Conservation (phyloP, 2,888 invertebrate species). For the Teleogryllus oceanicus region DNA sequence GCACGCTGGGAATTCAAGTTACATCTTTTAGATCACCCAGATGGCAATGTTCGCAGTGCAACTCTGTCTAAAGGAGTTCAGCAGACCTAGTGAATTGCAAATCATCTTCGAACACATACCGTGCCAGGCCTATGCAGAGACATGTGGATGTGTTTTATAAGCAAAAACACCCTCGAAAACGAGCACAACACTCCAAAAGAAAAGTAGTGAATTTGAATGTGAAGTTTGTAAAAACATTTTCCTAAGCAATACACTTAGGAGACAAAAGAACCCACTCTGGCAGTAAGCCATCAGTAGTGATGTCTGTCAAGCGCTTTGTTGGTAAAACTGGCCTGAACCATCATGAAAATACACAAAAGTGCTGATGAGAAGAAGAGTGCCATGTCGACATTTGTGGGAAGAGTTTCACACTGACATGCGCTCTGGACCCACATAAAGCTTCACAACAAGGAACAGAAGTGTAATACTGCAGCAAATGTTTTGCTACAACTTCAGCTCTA, state of each 20-base stretch:
- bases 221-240: constrained; percentile 38
- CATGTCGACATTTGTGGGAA: constrained; percentile 41
- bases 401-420: constrained; percentile 38
- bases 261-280: constrained; percentile 40
- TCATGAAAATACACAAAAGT: constrained; percentile 33
- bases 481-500: constrained; percentile 33
- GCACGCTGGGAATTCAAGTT: constrained; percentile 26
- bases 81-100: constrained; percentile 31
- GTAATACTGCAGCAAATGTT: constrained; percentile 33
- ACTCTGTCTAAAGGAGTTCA: constrained; percentile 33
- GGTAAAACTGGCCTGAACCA: constrained; percentile 37
- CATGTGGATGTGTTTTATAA: constrained; percentile 38
- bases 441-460: constrained; percentile 35
- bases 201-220: constrained; percentile 38
- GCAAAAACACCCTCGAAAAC: constrained; percentile 39
- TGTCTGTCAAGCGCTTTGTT: constrained; percentile 35
- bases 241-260: constrained; percentile 39
- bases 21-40: constrained; percentile 34
- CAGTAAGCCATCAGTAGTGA: constrained; percentile 39
- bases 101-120: constrained; percentile 34
- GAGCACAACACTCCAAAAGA: constrained; percentile 35
- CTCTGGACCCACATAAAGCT: constrained; percentile 39
- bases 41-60: constrained; percentile 33
- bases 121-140: constrained; percentile 30
- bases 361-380: constrained; percentile 29